Evolutionary conservation across 2,888 invertebrate genomes (phyloP).

Genomic region (Serrognathus titanus): DNA sequence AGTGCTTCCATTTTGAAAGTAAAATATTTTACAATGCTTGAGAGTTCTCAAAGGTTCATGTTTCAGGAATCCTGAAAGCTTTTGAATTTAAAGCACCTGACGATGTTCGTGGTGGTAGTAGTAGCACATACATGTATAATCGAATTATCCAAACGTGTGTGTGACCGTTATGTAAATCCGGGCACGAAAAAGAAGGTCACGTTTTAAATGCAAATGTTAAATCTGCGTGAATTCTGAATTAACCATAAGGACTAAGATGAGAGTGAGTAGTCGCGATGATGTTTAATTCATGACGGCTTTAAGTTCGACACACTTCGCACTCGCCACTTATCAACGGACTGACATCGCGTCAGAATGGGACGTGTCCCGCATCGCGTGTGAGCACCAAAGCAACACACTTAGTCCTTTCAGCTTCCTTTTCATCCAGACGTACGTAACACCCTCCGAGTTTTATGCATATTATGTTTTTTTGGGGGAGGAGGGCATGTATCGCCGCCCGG

Average conservation of each 20-base stretch:
- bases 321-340: constrained; percentile 21
- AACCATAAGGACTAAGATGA: constrained; percentile 9
- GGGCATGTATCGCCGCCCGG: neutral
- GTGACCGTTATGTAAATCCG: neutral
- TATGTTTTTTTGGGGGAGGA: neutral
- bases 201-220: constrained; percentile 5
- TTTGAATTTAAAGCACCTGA: too few relatives aligned
- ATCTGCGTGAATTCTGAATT: constrained; percentile 6
- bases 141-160: too few relatives aligned
- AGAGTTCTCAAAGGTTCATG: too few relatives aligned
- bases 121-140: too few relatives aligned
- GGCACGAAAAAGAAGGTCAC: neutral
- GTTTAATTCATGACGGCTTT: constrained; percentile 21
- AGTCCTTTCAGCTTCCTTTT: constrained; percentile 2
- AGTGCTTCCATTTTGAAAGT: too few relatives aligned
- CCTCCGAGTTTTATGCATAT: constrained; percentile 7
- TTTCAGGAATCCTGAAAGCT: too few relatives aligned
- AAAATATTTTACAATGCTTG: too few relatives aligned
- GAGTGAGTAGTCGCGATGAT: constrained; percentile 9
- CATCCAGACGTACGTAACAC: constrained; percentile 1
- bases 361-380: constrained; percentile 1
- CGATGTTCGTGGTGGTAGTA: constrained; percentile 35
- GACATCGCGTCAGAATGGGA: constrained; percentile 14
- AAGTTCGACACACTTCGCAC: constrained; percentile 16
- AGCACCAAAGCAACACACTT: neutral